Percentiles rank a stretch among this genome's conserved stretches.
Evolutionary conservation across 2,797 vertebrate species (phyloP).

Genomic region (Austrolebias charrua): DNA sequence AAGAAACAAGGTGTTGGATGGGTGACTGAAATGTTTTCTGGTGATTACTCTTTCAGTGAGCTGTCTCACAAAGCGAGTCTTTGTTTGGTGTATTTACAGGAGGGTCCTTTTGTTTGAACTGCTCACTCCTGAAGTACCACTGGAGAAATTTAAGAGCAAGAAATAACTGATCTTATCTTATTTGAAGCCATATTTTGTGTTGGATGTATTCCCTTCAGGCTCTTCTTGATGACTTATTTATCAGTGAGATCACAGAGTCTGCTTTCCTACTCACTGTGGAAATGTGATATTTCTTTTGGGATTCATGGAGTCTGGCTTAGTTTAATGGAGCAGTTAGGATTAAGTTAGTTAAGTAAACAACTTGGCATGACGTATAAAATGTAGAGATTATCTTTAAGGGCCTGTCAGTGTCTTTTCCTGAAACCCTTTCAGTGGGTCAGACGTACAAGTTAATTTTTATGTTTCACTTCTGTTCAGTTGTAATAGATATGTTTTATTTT

Average conservation of each 20-base stretch:
- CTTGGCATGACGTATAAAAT: conserved; percentile 19
- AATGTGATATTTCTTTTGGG: conserved; percentile 38
- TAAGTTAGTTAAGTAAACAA: conserved; percentile 56
- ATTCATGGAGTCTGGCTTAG: conserved; percentile 26
- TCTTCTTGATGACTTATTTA: conserved; percentile 47
- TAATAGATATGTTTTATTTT: conserved; percentile 17
- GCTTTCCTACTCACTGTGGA: conserved; percentile 23
- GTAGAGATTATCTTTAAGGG: conserved; percentile 11
- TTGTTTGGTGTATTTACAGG: conserved; percentile 60
- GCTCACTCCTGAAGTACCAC: conserved; percentile 28
- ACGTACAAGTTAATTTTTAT: not conserved
- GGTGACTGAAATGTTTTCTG: no score
- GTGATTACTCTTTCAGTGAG: no score
- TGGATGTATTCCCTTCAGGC: conserved; percentile 21
- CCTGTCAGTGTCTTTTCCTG: conserved; percentile 22
- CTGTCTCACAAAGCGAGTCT: conserved; percentile 57
- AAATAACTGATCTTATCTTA: conserved; percentile 21
- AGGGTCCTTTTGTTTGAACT: conserved; percentile 44
- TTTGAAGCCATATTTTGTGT: conserved; percentile 8
- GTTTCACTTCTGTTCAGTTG: conserved; percentile 5
- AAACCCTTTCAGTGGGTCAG: conserved; percentile 19
- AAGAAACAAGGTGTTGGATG: no score
- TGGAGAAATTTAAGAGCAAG: conserved; percentile 20
- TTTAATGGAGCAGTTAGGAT: conserved; percentile 43
- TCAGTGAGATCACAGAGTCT: conserved; percentile 33